A percentile compares a stretch with the other conserved stretches of the same genome.
Evolutionary conservation across 2,888 invertebrate species (phyloP).

Genomic region (Chesias legatella): DNA sequence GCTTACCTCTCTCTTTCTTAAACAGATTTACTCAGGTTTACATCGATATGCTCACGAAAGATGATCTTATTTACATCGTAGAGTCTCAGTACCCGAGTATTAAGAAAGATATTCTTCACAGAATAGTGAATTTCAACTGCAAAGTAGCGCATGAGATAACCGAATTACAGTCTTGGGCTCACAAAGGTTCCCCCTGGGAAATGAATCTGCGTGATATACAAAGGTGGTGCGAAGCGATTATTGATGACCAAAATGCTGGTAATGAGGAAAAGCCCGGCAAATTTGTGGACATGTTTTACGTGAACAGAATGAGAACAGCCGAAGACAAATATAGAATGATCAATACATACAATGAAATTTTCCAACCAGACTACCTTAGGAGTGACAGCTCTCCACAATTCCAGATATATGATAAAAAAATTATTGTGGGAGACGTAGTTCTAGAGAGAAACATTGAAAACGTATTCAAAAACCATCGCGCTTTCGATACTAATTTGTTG

Average conservation of each 20-base stretch:
- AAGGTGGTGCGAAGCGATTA: constrained; percentile 92
- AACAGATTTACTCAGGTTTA: constrained; percentile 97
- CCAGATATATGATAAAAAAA: constrained; percentile 77
- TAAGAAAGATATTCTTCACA: constrained; percentile 79
- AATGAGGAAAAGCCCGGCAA: constrained; percentile 71
- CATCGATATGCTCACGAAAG: constrained; percentile 81
- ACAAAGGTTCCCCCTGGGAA: constrained; percentile 95
- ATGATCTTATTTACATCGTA: constrained; percentile 85
- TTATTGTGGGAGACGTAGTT: constrained; percentile 84
- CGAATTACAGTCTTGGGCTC: constrained; percentile 84
- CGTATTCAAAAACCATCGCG: constrained; percentile 51
- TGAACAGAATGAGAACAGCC: constrained; percentile 90
- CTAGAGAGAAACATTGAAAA: constrained; percentile 65
- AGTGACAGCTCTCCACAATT: constrained; percentile 79
- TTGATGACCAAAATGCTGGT: constrained; percentile 54
- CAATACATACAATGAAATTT: constrained; percentile 68
- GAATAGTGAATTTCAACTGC: constrained; percentile 90
- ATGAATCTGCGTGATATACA: constrained; percentile 97
- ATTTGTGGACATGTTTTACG: constrained; percentile 89
- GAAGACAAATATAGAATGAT: constrained; percentile 88
- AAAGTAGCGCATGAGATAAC: constrained; percentile 83
- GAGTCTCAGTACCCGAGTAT: constrained; percentile 83
- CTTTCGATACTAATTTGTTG: constrained; percentile 61
- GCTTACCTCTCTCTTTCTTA: constrained; percentile 96
- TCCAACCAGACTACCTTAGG: constrained; percentile 69